Conservation (phyloP, 2,797 vertebrate genomes). For the Neoniphon sammara region DNA sequence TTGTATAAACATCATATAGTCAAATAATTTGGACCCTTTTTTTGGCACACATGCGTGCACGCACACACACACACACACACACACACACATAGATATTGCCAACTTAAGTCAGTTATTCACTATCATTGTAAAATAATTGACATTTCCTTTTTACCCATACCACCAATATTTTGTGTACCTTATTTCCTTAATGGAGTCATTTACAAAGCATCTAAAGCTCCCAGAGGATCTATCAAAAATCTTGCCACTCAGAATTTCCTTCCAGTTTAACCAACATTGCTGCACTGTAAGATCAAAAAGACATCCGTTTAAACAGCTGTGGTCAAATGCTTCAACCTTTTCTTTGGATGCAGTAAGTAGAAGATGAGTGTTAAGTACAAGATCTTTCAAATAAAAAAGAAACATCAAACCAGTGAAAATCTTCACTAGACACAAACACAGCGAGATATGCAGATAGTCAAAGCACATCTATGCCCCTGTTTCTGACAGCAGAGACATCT, state of each 20-base stretch:
- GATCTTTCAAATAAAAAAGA: neutral
- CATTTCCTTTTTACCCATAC: neutral
- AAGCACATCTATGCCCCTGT: conserved; percentile 38
- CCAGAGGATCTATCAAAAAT: conserved; percentile 18
- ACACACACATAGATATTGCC: neutral
- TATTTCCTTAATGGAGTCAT: conserved; percentile 1
- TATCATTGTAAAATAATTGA: neutral
- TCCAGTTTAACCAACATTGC: conserved; percentile 20
- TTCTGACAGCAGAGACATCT: conserved; percentile 55
- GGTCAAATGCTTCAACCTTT: conserved; percentile 36
- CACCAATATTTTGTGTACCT: neutral
- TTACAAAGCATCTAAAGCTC: conserved; percentile 1
- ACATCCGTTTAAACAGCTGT: conserved; percentile 24
- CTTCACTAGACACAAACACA: conserved; percentile 23
- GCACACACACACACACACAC: no score
- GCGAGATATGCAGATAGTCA: conserved; percentile 38
- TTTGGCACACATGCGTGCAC: no score
- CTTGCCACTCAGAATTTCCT: neutral
- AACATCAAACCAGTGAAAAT: conserved; percentile 25
- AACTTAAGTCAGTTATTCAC: no score
- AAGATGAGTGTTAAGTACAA: neutral
- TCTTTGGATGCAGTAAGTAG: no score
- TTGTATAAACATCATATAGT: no score
- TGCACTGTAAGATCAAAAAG: conserved; percentile 22
- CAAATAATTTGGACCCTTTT: no score